Evolutionary conservation across 2,797 vertebrate genomes (phyloP).

Genomic region (Alcedo quadribrachys): DNA sequence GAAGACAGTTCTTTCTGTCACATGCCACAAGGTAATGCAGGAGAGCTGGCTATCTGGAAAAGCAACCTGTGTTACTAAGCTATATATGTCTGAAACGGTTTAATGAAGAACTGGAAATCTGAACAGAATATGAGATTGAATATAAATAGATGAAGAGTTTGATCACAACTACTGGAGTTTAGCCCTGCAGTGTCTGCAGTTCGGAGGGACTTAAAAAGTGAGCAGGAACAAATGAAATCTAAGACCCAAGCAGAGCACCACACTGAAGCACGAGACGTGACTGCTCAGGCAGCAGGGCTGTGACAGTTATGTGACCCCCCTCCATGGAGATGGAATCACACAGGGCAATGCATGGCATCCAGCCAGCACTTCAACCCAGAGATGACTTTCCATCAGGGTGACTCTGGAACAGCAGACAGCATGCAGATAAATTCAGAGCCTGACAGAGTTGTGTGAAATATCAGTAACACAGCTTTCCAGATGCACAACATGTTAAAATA

Average conservation of each 20-base stretch:
- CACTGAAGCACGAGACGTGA: neutral
- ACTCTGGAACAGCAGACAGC: neutral
- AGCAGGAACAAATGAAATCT: neutral
- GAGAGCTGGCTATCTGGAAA: neutral
- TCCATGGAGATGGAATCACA: neutral
- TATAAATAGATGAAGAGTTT: neutral
- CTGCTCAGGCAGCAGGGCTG: neutral
- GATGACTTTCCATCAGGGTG: neutral
- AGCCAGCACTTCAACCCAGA: neutral
- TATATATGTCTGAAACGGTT: neutral
- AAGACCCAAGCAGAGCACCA: neutral
- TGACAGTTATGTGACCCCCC: neutral
- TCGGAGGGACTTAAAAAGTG: neutral
- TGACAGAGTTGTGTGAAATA: neutral
- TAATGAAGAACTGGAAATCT: neutral
- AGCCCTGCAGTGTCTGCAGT: neutral
- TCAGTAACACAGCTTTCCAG: neutral
- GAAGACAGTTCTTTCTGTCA: neutral
- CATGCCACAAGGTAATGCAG: neutral
- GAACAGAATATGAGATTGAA: neutral
- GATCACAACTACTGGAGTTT: neutral
- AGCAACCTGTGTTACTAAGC: neutral
- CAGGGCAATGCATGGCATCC: neutral
- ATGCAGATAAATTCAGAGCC: neutral
- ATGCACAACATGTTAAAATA: neutral